phyloP scores from a whole-genome alignment of 1,140 invertebrate species.

The Gonioctena quinquepunctata region DNA sequence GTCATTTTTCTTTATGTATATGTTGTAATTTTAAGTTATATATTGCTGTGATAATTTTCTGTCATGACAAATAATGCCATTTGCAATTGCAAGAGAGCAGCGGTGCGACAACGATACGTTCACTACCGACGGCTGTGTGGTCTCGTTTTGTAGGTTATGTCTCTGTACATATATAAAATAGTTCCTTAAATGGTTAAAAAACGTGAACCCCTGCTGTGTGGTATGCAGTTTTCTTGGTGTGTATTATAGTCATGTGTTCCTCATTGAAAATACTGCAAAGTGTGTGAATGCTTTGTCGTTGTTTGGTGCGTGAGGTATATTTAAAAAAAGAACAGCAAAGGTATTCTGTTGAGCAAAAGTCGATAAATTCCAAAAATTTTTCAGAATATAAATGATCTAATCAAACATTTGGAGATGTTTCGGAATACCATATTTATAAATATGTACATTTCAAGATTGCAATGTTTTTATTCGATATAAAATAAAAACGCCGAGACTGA shows the following conservation, averaged over 20 bases:
- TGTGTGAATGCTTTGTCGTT: not conserved
- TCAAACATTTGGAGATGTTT: too few relatives aligned
- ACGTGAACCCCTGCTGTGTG: not conserved
- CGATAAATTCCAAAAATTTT: too few relatives aligned
- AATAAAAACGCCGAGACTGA: too few relatives aligned
- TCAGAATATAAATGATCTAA: too few relatives aligned
- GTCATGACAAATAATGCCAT: conserved; percentile 44
- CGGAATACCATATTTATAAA: too few relatives aligned
- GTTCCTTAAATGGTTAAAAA: not conserved
- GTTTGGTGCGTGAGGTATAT: not conserved
- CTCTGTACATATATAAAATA: not conserved
- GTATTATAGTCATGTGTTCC: not conserved
- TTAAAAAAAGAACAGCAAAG: not conserved
- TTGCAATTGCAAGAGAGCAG: conserved; percentile 12
- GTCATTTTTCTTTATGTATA: conserved; percentile 26
- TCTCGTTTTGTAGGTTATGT: not conserved
- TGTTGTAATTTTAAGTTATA: conserved; percentile 36
- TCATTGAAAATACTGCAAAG: not conserved
- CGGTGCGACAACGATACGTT: not conserved
- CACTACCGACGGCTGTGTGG: not conserved
- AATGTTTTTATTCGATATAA: too few relatives aligned
- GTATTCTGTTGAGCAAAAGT: not conserved
- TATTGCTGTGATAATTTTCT: conserved; percentile 43
- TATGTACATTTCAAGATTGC: too few relatives aligned
- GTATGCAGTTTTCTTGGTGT: too few relatives aligned